Evolutionary conservation across 1,140 invertebrate species (phyloP), one percentile per base, ranked within the genome.

Genomic region (Drosophila tani): DNA sequence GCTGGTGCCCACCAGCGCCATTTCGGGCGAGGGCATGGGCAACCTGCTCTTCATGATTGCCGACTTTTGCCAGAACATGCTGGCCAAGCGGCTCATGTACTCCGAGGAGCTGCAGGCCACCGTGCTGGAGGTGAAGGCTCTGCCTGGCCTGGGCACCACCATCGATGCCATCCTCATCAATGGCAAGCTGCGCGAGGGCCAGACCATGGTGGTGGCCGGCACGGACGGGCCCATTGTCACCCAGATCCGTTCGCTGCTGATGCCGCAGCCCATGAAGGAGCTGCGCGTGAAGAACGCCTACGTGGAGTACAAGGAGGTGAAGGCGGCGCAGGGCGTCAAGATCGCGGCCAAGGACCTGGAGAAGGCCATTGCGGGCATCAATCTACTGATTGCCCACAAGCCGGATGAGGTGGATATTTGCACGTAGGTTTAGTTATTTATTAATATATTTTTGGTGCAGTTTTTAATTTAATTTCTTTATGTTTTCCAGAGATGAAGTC

Each of bases 131-230:
- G 99, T 99, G 5, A 99, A 99, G 95, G 98, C 98, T 2, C 97
- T 99, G 82, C 96, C 98, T 41, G 99, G 99, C 50, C 94, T 99
- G 65, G 99, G 99, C 27, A 99, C 99, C 62, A 99, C 99, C 6
- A 99, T 99, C 90, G 99, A 99, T 95, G 97, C 98, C 38, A 99
- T 99, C 93, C 95, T 99, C 57, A 97, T 99, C 41, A 99, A 99
- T 94, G 99, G 99, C 15, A 96, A 95, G 17, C 93, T 99, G 29
- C 94, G 94, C 47, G 98, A 99, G 93, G 98, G 98, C 24, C 98
- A 99, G 81, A 98, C 97, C 0, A 96, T 99, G 93, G 95, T 99
- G 29, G 93, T 99, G 40, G 98, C 99, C 11, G 99, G 99, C 38
- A 99, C 98, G 5, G 99, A 99, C 91, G 99, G 99, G 17, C 98